A percentile compares a stretch with the other conserved stretches of the same genome.
phyloP scores from a whole-genome alignment of 2,888 invertebrate species.

The Tromatobia lineatoria region DNA sequence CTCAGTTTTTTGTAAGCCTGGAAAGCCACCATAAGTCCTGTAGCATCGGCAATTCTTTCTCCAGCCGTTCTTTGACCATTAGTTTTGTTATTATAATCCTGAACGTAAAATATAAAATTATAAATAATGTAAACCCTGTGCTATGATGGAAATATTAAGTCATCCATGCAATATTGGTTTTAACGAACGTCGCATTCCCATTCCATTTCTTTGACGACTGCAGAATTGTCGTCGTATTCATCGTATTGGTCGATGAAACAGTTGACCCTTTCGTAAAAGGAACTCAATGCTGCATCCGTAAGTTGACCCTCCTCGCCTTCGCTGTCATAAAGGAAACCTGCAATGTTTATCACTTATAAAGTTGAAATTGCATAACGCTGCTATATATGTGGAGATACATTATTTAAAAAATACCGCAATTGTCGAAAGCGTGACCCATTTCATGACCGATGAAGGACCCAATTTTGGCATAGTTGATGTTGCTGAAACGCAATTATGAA shows the following conservation, averaged over 20 bases:
- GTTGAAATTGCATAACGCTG: background rate
- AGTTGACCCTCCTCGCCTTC: slow-evolving; percentile 47
- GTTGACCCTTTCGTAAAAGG: slow-evolving; percentile 63
- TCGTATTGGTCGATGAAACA: slow-evolving; percentile 66
- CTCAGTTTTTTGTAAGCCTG: slow-evolving; percentile 86
- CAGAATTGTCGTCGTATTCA: slow-evolving; percentile 37
- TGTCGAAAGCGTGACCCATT: slow-evolving; percentile 70
- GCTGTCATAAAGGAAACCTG: slow-evolving; percentile 56
- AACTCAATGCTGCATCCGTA: slow-evolving; percentile 39
- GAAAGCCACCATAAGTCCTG: slow-evolving; percentile 92
- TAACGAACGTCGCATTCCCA: background rate
- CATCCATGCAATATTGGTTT: background rate
- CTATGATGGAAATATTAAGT: background rate
- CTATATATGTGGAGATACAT: slow-evolving; percentile 7
- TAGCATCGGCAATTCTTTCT: slow-evolving; percentile 95
- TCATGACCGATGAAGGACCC: slow-evolving; percentile 67
- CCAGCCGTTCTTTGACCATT: slow-evolving; percentile 4
- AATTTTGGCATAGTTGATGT: slow-evolving; percentile 65
- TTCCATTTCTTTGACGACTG: background rate
- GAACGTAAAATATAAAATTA: background rate
- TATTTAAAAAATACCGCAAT: slow-evolving; percentile 38
- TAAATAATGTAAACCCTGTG: background rate
- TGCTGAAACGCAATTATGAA: slow-evolving; percentile 39
- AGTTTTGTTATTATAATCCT: background rate
- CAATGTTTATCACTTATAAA: background rate